A percentile compares a stretch with the other conserved stretches of the same genome.
phyloP scores from a whole-genome alignment of 2,113 vertebrate genomes.

The Rhynchomys soricoides region DNA sequence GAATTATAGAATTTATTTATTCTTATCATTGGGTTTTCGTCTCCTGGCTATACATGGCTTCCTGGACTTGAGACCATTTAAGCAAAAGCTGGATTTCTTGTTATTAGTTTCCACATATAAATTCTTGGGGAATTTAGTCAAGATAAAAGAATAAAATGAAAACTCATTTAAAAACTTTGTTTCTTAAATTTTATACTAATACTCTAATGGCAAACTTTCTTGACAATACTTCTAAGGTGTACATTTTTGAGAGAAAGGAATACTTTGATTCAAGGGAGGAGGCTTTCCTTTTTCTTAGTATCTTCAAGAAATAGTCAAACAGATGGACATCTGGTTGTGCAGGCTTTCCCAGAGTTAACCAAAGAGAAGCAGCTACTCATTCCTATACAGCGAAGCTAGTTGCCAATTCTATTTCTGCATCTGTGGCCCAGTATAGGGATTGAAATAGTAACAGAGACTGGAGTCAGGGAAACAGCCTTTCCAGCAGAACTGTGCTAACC shows the following conservation, averaged over 20 bases:
- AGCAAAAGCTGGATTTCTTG: background rate
- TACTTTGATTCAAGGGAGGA: slow-evolving; percentile 32
- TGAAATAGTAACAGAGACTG: slow-evolving; percentile 23
- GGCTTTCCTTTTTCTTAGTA: slow-evolving; percentile 44
- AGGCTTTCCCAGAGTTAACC: background rate
- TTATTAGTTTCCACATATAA: background rate
- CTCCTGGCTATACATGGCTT: background rate
- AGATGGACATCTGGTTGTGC: background rate
- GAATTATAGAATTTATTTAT: background rate
- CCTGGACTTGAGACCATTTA: slow-evolving; percentile 31
- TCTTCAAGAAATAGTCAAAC: background rate
- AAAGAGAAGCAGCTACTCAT: background rate
- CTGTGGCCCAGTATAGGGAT: background rate
- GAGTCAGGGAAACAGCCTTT: background rate
- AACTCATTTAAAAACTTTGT: slow-evolving; percentile 27
- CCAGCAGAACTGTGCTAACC: slow-evolving; percentile 61
- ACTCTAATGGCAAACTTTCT: slow-evolving; percentile 5
- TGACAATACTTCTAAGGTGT: slow-evolving; percentile 33
- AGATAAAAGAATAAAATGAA: background rate
- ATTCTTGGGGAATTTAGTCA: slow-evolving; percentile 8
- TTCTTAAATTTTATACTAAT: slow-evolving; percentile 26
- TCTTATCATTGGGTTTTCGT: background rate
- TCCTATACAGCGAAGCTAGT: background rate
- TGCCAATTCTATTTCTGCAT: slow-evolving; percentile 21
- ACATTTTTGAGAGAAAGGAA: slow-evolving; percentile 19